These are phyloP conservation scores for Poeciliopsis occidentalis DNA, from an alignment of 2,113 vertebrate genomes.

Conservation along the genomic window DNA sequence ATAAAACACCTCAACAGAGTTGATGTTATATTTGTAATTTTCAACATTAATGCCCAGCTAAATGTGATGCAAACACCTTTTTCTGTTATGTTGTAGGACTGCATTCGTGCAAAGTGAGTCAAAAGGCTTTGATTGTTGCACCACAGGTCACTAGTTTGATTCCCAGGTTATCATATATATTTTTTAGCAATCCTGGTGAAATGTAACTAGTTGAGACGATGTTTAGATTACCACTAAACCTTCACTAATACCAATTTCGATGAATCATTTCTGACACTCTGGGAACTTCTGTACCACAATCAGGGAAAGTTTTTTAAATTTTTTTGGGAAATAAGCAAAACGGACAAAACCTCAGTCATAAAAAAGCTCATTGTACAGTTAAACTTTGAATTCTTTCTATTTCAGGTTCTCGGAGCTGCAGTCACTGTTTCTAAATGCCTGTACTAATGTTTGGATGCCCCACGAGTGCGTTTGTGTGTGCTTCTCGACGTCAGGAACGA, in stretches of 20 bases:
- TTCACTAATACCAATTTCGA: not conserved
- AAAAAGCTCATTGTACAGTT: conserved; percentile 11
- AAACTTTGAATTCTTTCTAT: conserved; percentile 8
- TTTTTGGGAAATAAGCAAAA: not conserved
- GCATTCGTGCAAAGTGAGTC: too few species aligned
- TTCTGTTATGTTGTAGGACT: too few species aligned
- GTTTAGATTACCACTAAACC: not conserved
- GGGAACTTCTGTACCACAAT: not conserved
- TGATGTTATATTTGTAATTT: too few species aligned
- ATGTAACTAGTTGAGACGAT: not conserved
- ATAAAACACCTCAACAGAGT: too few species aligned
- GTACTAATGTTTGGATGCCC: conserved; percentile 27
- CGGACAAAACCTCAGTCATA: not conserved
- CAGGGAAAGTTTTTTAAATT: not conserved
- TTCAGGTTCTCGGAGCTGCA: conserved; percentile 14
- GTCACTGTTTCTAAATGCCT: conserved; percentile 41
- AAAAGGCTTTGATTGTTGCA: too few species aligned
- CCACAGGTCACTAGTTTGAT: too few species aligned
- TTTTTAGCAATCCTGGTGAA: too few species aligned
- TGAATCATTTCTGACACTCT: not conserved
- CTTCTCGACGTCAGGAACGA: conserved; percentile 23
- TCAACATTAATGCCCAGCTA: too few species aligned
- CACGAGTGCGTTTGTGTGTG: conserved; percentile 22
- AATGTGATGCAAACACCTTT: too few species aligned
- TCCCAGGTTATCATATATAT: too few species aligned